A percentile compares a stretch with the other conserved stretches of the same genome.
These are phyloP conservation scores for Lithosia quadra DNA, from an alignment of 2,888 invertebrate species.

Conservation along the genomic window DNA sequence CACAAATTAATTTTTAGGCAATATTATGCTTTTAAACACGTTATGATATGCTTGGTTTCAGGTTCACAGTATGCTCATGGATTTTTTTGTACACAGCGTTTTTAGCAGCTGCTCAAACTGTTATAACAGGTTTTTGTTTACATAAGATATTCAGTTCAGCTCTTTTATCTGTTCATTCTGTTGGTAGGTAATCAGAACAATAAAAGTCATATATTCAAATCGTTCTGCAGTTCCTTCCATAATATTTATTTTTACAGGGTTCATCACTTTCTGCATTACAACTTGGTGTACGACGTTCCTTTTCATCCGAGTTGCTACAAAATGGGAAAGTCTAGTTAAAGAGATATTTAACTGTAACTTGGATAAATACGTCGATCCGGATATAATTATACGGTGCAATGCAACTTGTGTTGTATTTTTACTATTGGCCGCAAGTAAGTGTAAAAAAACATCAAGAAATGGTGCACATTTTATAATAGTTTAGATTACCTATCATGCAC, in stretches of 20 bases:
- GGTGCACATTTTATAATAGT: background rate
- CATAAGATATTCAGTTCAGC: slow-evolving; percentile 39
- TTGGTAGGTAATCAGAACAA: slow-evolving; percentile 48
- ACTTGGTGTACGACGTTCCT: slow-evolving; percentile 53
- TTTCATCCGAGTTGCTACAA: slow-evolving; percentile 59
- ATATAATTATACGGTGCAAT: slow-evolving; percentile 31
- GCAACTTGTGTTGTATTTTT: slow-evolving; percentile 48
- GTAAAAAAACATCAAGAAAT: slow-evolving; percentile 4
- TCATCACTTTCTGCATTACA: slow-evolving; percentile 53
- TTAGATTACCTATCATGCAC: too few relatives aligned
- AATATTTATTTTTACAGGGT: slow-evolving; percentile 53
- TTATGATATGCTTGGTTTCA: slow-evolving; percentile 39
- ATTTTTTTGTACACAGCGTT: slow-evolving; percentile 52
- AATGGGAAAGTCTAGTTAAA: slow-evolving; percentile 63
- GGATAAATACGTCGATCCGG: slow-evolving; percentile 58
- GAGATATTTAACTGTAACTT: slow-evolving; percentile 54
- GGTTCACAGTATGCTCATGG: slow-evolving; percentile 57
- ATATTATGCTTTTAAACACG: background rate
- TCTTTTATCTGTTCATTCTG: slow-evolving; percentile 32
- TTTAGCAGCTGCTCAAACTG: slow-evolving; percentile 49
- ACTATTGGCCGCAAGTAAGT: slow-evolving; percentile 58
- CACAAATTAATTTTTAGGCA: too few relatives aligned
- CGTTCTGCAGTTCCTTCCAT: background rate
- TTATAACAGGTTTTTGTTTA: slow-evolving; percentile 43
- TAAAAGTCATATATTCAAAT: background rate